phyloP scores from a whole-genome alignment of 2,113 vertebrate genomes.

The Ornithorhynchus anatinus region DNA sequence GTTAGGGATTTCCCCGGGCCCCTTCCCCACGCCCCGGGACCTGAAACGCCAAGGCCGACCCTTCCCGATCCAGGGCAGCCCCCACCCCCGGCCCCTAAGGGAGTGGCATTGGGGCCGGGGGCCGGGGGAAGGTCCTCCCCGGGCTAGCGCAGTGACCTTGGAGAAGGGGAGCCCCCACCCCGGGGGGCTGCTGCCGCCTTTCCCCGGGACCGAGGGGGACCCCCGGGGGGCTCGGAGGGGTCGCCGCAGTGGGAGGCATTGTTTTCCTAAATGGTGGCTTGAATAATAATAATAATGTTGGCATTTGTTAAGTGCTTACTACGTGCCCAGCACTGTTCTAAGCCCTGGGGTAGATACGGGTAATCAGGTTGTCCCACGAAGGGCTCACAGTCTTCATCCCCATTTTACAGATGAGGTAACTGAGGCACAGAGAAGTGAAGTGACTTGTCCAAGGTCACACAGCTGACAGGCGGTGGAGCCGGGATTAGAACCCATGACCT shows the following conservation, averaged over 20 bases:
- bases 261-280: background rate
- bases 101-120: accelerated
- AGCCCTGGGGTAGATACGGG: too few species aligned
- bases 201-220: background rate
- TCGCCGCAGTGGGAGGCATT: constrained; percentile 6
- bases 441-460: too few species aligned
- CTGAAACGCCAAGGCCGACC: constrained; percentile 58
- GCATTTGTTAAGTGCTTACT: too few species aligned
- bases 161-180: background rate
- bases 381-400: too few species aligned
- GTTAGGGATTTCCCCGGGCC: constrained; percentile 56
- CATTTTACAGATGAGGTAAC: too few species aligned
- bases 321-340: background rate
- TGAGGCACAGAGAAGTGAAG: too few species aligned
- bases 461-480: too few species aligned
- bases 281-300: too few species aligned
- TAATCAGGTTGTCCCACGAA: too few species aligned
- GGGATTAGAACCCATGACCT: too few species aligned
- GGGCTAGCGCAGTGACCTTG: constrained; percentile 58
- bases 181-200: background rate
- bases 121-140: background rate
- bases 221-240: constrained; percentile 15
- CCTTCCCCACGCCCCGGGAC: constrained; percentile 50
- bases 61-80: constrained; percentile 13
- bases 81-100: accelerated